Evolutionary conservation across 2,797 vertebrate species (phyloP).

Genomic region (Gephyroberyx darwinii): DNA sequence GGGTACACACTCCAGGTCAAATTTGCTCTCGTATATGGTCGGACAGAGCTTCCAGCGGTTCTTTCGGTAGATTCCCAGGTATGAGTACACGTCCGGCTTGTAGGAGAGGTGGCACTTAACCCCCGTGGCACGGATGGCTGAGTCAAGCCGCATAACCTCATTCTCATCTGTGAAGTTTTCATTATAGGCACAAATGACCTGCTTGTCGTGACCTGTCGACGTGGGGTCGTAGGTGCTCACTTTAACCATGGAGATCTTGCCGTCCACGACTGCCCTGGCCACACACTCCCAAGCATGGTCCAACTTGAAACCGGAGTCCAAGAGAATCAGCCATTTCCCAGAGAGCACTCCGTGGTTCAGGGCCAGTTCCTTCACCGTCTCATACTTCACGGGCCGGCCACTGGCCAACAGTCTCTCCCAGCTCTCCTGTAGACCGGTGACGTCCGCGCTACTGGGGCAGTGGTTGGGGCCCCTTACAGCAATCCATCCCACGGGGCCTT

Average conservation of each 20-base stretch:
- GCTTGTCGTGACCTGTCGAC: slow-evolving; percentile 66
- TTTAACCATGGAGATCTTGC: slow-evolving; percentile 82
- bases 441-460: slow-evolving; percentile 67
- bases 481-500: slow-evolving; percentile 88
- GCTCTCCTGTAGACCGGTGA: slow-evolving; percentile 85
- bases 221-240: slow-evolving; percentile 84
- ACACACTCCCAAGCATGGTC: slow-evolving; percentile 91
- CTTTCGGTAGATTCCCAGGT: slow-evolving; percentile 90
- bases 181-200: slow-evolving; percentile 91
- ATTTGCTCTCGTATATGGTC: slow-evolving; percentile 93
- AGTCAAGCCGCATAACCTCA: slow-evolving; percentile 84
- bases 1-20: slow-evolving; percentile 88
- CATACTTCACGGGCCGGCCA: slow-evolving; percentile 81
- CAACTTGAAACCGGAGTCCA: slow-evolving; percentile 91
- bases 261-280: slow-evolving; percentile 84
- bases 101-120: slow-evolving; percentile 89
- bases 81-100: slow-evolving; percentile 91
- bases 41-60: slow-evolving; percentile 93
- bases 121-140: slow-evolving; percentile 84
- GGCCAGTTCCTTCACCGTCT: slow-evolving; percentile 87
- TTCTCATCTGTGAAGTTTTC: slow-evolving; percentile 87
- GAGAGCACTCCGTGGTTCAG: slow-evolving; percentile 86
- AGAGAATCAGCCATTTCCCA: slow-evolving; percentile 92
- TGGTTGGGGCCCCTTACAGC: slow-evolving; percentile 79
- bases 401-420: slow-evolving; percentile 88